Base-by-base conservation (phyloP, 1,140 invertebrate species). In the Megalonaias nervosa region DNA sequence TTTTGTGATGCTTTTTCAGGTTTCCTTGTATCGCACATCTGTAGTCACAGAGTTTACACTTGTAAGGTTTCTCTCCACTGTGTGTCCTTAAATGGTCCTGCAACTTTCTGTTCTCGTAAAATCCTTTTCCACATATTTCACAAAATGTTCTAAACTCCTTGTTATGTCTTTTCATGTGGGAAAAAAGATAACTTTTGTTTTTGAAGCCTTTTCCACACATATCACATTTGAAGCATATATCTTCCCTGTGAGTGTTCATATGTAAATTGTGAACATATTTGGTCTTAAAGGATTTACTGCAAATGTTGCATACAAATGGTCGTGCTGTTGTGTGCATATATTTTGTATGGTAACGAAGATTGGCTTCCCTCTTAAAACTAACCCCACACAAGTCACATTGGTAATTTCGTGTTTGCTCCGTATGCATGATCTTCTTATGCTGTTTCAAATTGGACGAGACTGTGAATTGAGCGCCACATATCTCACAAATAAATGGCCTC, bases 21-120 rank as follows among this genome's bases (percentile, higher is more conserved):
- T 77, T 70, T 58, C 68, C 68, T 55, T 38, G 31, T 14, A 71
- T 59, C 0, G 78, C 62, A 64, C 62, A 80, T 62, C 60, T 71
- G 60, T 75, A 75, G 14, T 71, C 93, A 87, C 97, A 98, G 21
- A 95, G 93, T 11, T 91, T 86, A 86, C 97, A 98, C 1, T 93
- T 94, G 90, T 97, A 98, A 88, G 96, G 96, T 91, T 97, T 97
- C 88, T 98, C 97, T 11, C 97, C 97, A 0, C 96, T 77, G 64
- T 81, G 80, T 21, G 68, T 74, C 56, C 80, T 15, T 17, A 48
- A 69, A 57, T 81, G 80, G n/a, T 73, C 57, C n/a, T 26, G 19
- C 3, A 80, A 31, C 2, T 80, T 73, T 31, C 68, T 75, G 16
- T 68, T 72, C 4, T 57, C 61, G 23, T 71, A 71, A 73, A 80